A percentile compares a stretch with the other conserved stretches of the same genome.
phyloP scores from a whole-genome alignment of 1,140 invertebrate genomes.

The Apis florea region DNA sequence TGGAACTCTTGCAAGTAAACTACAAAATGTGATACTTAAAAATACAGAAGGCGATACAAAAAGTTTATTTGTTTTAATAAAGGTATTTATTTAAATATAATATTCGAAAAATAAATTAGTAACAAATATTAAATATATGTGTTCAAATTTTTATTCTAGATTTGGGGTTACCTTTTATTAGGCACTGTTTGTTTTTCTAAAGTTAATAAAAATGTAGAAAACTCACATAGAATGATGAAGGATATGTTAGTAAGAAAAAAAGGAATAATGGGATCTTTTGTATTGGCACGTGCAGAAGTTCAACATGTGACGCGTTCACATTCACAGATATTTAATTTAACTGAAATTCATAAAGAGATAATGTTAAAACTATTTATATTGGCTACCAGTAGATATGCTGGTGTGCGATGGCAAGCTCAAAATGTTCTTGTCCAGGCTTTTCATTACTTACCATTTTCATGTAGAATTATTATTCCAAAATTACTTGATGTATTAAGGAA shows the following conservation, averaged over 20 bases:
- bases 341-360: constrained; percentile 83
- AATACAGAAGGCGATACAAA: constrained; percentile 88
- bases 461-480: constrained; percentile 81
- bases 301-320: constrained; percentile 85
- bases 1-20: constrained; percentile 78
- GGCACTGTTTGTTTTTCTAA: constrained; percentile 79
- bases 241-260: constrained; percentile 84
- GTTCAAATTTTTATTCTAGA: constrained; percentile 75
- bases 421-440: constrained; percentile 79
- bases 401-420: constrained; percentile 85
- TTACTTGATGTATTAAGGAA: constrained; percentile 83
- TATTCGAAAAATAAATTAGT: not conserved
- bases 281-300: constrained; percentile 84
- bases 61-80: constrained; percentile 83
- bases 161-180: constrained; percentile 83
- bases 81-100: constrained; percentile 70
- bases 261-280: constrained; percentile 83
- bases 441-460: constrained; percentile 83
- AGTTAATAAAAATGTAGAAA: constrained; percentile 82
- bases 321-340: constrained; percentile 76
- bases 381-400: constrained; percentile 85
- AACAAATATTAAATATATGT: not conserved
- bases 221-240: constrained; percentile 83
- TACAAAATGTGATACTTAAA: constrained; percentile 83
- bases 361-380: constrained; percentile 85